Evolutionary conservation across 2,888 invertebrate genomes (phyloP).

Genomic region (Falcaria lacertinaria): DNA sequence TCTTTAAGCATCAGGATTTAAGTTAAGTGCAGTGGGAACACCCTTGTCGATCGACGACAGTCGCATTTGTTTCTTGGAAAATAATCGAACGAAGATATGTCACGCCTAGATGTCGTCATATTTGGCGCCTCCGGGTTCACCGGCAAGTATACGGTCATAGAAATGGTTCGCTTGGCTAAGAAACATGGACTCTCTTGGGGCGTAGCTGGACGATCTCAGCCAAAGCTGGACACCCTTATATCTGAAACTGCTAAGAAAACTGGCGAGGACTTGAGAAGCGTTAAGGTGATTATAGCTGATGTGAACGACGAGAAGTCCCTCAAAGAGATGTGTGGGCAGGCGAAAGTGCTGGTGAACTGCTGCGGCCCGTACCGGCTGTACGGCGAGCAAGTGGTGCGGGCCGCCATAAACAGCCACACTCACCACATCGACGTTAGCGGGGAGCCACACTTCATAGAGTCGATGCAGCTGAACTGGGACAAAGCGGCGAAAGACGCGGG

Average conservation of each 20-base stretch:
- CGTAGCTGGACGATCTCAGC: constrained; percentile 88
- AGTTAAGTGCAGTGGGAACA: no score
- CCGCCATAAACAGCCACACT: constrained; percentile 89
- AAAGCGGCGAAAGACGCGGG: constrained; percentile 86
- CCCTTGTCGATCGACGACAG: no score
- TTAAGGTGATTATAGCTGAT: constrained; percentile 88
- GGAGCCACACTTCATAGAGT: constrained; percentile 94
- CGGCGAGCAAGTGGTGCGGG: constrained; percentile 94
- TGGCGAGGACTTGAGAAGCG: constrained; percentile 77
- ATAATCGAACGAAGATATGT: no score
- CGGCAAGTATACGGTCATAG: constrained; percentile 89
- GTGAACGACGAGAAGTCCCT: constrained; percentile 86
- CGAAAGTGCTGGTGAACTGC: constrained; percentile 92
- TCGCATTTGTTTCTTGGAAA: no score
- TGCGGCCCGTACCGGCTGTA: constrained; percentile 94
- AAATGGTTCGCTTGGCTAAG: constrained; percentile 70
- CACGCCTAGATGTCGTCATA: constrained; percentile 88
- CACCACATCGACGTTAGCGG: constrained; percentile 96
- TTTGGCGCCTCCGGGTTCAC: constrained; percentile 98
- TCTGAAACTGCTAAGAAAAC: constrained; percentile 67
- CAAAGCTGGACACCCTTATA: constrained; percentile 68
- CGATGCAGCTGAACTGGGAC: constrained; percentile 90
- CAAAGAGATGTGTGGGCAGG: constrained; percentile 87
- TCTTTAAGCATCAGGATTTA: no score
- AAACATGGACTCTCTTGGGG: constrained; percentile 87